Conservation (phyloP, 2,888 invertebrate species). For the Amiota mariae region DNA sequence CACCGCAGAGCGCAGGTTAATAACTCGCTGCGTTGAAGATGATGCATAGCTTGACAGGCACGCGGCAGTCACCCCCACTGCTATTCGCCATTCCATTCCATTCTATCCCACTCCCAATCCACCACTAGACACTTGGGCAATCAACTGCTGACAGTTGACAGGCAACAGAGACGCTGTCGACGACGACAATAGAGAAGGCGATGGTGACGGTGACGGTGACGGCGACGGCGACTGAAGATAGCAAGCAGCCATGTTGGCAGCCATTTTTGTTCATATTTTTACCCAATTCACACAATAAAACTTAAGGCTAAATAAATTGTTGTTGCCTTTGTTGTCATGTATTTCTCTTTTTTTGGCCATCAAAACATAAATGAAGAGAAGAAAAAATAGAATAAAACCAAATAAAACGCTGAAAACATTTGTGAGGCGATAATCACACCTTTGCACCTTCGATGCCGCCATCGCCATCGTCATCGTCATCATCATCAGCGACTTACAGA, state of each 20-base stretch:
- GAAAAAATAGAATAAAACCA: background rate
- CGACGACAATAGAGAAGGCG: background rate
- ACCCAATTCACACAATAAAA: conserved; percentile 42
- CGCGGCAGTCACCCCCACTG: conserved; percentile 29
- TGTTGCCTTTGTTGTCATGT: background rate
- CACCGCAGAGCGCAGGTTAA: conserved; percentile 50
- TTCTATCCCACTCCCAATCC: background rate
- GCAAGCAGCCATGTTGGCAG: conserved; percentile 54
- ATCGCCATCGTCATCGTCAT: background rate
- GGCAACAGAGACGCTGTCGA: background rate
- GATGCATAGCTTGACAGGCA: conserved; percentile 65
- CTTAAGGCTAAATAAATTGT: background rate
- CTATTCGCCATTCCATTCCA: background rate
- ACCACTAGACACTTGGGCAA: conserved; percentile 41
- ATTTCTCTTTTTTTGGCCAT: conserved; percentile 9
- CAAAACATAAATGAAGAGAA: conserved; percentile 20
- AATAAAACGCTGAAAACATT: background rate
- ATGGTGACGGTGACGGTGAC: conserved; percentile 17
- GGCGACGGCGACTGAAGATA: conserved; percentile 11
- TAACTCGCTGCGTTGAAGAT: conserved; percentile 60
- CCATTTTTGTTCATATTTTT: conserved; percentile 55
- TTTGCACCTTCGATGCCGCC: conserved; percentile 59
- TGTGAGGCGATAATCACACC: conserved; percentile 59
- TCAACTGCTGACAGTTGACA: conserved; percentile 51
- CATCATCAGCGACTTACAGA: conserved; percentile 20